Percentiles rank a stretch among this genome's conserved stretches.
Evolutionary conservation across 2,888 invertebrate species (phyloP).

Genomic region (Cataglyphis cursor): DNA sequence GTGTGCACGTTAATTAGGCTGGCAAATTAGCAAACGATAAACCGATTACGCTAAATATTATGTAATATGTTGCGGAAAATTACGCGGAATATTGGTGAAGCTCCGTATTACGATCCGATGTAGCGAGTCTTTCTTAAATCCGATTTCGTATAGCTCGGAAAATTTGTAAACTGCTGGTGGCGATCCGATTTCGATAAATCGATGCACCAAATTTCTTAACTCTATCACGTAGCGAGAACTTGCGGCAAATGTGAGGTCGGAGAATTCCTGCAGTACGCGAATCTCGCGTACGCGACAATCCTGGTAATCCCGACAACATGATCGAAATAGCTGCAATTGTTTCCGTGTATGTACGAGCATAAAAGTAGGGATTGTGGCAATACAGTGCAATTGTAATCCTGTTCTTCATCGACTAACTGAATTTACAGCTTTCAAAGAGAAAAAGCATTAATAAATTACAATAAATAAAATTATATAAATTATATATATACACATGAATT

Average conservation of each 20-base stretch:
- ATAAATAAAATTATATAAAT: neutral
- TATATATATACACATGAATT: neutral
- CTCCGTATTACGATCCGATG: constrained; percentile 24
- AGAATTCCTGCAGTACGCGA: constrained; percentile 30
- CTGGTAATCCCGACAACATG: constrained; percentile 17
- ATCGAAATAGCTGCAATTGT: constrained; percentile 38
- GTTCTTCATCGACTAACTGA: neutral
- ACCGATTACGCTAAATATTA: constrained; percentile 45
- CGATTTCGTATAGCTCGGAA: constrained; percentile 14
- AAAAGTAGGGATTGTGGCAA: neutral
- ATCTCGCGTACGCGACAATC: constrained; percentile 39
- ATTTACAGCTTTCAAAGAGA: neutral
- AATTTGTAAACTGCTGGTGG: constrained; percentile 50
- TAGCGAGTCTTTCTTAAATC: constrained; percentile 17
- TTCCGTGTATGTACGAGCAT: constrained; percentile 7
- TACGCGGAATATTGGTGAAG: constrained; percentile 1
- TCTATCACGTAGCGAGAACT: constrained; percentile 48
- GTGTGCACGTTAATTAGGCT: constrained; percentile 39
- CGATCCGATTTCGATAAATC: constrained; percentile 43
- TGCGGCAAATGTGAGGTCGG: constrained; percentile 44
- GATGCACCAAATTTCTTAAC: constrained; percentile 48
- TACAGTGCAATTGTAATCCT: neutral
- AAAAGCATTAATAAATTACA: neutral
- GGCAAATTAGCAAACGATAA: constrained; percentile 48
- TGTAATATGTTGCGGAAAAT: constrained; percentile 21